Percentiles rank a stretch among this genome's conserved stretches.
Evolutionary conservation across 2,888 invertebrate species (phyloP).

Genomic region (Drosophila aldrichi): DNA sequence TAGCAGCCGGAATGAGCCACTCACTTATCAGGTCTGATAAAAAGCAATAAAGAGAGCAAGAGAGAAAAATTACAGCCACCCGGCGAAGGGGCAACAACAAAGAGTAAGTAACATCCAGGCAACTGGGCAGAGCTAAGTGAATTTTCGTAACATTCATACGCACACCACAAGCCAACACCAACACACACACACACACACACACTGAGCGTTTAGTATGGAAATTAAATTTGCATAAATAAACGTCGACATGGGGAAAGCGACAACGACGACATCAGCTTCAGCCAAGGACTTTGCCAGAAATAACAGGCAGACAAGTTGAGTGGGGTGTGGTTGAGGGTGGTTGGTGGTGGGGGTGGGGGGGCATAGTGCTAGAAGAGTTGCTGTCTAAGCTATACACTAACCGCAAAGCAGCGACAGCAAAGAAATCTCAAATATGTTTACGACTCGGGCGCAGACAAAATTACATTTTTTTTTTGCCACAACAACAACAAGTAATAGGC

Average conservation of each 20-base stretch:
- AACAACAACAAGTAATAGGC: constrained; percentile 34
- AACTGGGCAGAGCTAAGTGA: constrained; percentile 73
- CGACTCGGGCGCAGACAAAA: constrained; percentile 61
- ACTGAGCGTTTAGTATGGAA: constrained; percentile 75
- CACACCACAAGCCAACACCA: constrained; percentile 12
- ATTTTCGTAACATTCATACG: constrained; percentile 48
- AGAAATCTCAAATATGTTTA: constrained; percentile 74
- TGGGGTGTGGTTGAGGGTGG: not conserved
- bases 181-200: constrained; percentile 4
- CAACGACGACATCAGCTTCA: constrained; percentile 51
- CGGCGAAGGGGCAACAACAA: constrained; percentile 42
- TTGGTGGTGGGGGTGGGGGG: too few species aligned
- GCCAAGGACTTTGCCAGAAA: constrained; percentile 62
- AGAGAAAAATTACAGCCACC: constrained; percentile 54
- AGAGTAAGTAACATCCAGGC: constrained; percentile 70
- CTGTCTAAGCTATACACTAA: constrained; percentile 45
- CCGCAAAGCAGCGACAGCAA: constrained; percentile 26
- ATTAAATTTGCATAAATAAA: constrained; percentile 82
- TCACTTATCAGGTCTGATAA: constrained; percentile 75
- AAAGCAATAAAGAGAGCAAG: constrained; percentile 69
- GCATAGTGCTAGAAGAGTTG: constrained; percentile 59
- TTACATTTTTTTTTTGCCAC: constrained; percentile 52
- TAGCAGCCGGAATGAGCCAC: constrained; percentile 26
- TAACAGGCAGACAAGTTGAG: constrained; percentile 28
- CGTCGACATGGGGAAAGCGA: constrained; percentile 72